Evolutionary conservation across 1,140 invertebrate species (phyloP).

Genomic region (Rhynchophorus ferrugineus): DNA sequence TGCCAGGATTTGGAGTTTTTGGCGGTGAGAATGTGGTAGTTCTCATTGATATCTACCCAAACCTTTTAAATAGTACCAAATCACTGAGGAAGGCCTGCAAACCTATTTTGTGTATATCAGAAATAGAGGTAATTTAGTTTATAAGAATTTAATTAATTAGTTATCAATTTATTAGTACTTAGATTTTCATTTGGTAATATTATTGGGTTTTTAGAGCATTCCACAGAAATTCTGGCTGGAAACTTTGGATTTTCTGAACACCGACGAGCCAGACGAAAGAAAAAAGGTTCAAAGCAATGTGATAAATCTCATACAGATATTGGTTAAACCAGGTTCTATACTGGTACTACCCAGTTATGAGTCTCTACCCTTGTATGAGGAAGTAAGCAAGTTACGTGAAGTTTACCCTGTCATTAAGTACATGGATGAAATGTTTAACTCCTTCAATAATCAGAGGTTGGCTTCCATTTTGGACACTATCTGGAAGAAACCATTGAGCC

Average conservation of each 20-base stretch:
- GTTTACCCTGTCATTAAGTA: constrained; percentile 3
- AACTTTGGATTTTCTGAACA: constrained; percentile 6
- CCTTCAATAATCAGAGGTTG: too few species aligned
- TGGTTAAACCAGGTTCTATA: constrained; percentile 8
- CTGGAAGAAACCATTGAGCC: constrained; percentile 9
- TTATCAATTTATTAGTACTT: too few species aligned
- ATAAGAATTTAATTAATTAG: too few species aligned
- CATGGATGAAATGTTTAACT: constrained; percentile 10
- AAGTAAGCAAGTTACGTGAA: background rate
- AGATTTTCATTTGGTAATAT: too few species aligned
- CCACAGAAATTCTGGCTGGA: constrained; percentile 19
- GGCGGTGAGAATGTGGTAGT: constrained; percentile 12
- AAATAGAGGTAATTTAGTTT: constrained; percentile 9
- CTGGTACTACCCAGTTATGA: constrained; percentile 9
- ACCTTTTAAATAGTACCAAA: background rate
- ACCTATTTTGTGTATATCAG: constrained; percentile 14
- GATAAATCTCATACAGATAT: constrained; percentile 1
- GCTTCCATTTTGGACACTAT: constrained; percentile 13
- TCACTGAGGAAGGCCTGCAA: constrained; percentile 5
- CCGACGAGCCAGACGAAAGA: constrained; percentile 3
- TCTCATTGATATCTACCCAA: constrained; percentile 15
- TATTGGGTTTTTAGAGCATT: constrained; percentile 10
- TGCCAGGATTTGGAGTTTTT: constrained; percentile 6
- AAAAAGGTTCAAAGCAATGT: constrained; percentile 4
- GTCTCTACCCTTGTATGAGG: background rate